Conservation (phyloP, 2,888 invertebrate species). For the Flexamia atlantica region DNA sequence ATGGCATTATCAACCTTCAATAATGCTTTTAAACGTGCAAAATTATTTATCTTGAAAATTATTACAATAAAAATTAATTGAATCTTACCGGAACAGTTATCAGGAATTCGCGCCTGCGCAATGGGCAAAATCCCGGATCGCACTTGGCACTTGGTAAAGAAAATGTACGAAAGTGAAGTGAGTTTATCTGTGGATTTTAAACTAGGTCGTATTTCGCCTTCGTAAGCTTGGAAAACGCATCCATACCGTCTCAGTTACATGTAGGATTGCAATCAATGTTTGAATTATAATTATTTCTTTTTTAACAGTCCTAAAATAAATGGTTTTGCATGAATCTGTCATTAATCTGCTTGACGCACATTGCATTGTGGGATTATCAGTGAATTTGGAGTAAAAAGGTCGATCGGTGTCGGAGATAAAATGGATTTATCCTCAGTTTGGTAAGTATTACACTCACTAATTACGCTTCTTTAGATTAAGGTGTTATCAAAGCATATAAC, state of each 20-base stretch:
- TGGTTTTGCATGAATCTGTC: constrained; percentile 42
- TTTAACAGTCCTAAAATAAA: neutral
- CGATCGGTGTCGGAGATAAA: constrained; percentile 59
- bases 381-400: constrained; percentile 58
- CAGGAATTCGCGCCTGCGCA: constrained; percentile 48
- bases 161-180: constrained; percentile 48
- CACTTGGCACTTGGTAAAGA: constrained; percentile 39
- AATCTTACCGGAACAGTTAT: neutral
- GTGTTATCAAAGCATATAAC: neutral
- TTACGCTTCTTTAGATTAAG: neutral
- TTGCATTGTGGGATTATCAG: constrained; percentile 62
- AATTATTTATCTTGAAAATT: too few species aligned
- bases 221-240: neutral
- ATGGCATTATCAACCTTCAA: too few species aligned
- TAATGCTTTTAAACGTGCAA: too few species aligned
- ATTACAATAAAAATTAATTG: neutral
- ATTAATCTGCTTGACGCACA: constrained; percentile 38
- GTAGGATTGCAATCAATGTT: neutral
- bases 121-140: constrained; percentile 17
- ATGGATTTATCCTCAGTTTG: constrained; percentile 54
- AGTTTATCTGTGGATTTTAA: constrained; percentile 32
- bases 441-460: constrained; percentile 42
- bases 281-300: neutral
- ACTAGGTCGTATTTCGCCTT: constrained; percentile 8
- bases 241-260: neutral